A percentile compares a stretch with the other conserved stretches of the same genome.
Conservation (phyloP, 2,888 invertebrate species). For the Chrysodeixis includens region DNA sequence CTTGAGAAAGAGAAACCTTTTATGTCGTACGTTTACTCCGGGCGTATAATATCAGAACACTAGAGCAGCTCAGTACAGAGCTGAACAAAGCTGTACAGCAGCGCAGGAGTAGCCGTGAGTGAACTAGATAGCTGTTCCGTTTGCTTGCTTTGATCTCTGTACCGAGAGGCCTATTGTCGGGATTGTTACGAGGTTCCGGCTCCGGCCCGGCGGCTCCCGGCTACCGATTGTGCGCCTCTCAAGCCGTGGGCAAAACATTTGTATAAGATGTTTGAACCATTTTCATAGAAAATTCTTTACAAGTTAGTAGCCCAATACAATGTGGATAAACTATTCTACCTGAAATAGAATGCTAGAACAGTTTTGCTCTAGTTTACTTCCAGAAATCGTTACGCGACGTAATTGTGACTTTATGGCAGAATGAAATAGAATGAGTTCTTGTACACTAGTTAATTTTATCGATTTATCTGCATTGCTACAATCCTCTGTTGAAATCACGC, state of each 20-base stretch:
- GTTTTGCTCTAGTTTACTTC: background rate
- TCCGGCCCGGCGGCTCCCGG: background rate
- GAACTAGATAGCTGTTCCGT: constrained; percentile 1
- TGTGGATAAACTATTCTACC: constrained; percentile 4
- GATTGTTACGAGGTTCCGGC: constrained; percentile 1
- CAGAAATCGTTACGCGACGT: background rate
- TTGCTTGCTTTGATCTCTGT: constrained; percentile 1
- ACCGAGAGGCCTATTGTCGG: constrained; percentile 4
- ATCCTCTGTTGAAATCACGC: background rate
- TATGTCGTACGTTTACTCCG: background rate
- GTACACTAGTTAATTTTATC: background rate
- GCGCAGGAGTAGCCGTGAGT: background rate
- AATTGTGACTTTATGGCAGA: background rate
- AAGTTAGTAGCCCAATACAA: background rate
- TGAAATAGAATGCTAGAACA: background rate
- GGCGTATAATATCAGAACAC: background rate
- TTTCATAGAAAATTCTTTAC: background rate
- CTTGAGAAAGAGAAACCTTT: background rate
- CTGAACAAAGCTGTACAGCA: background rate
- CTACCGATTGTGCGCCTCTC: background rate
- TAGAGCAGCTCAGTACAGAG: background rate
- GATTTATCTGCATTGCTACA: background rate
- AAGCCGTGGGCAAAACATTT: background rate
- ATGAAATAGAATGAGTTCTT: background rate
- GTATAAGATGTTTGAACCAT: background rate